A percentile compares a stretch with the other conserved stretches of the same genome.
Conservation (phyloP, 2,888 invertebrate genomes). For the Theristus sp. region DNA sequence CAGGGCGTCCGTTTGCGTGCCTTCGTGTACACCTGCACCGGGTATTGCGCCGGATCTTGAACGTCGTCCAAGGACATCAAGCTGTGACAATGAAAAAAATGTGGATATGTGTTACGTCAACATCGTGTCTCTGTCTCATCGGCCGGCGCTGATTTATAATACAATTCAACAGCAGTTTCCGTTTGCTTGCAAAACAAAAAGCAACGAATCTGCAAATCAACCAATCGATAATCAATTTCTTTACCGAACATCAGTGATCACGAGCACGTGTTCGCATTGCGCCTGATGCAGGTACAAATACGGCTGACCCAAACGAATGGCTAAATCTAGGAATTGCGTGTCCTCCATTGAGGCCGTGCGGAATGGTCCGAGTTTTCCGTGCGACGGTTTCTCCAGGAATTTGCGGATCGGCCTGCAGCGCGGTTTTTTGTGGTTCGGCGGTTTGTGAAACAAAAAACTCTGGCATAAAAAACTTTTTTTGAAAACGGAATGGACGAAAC, state of each 20-base stretch:
- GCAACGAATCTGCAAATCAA: too few relatives aligned
- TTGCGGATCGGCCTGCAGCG: slow-evolving; percentile 37
- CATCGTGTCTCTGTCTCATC: not conserved
- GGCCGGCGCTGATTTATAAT: not conserved
- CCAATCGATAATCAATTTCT: too few relatives aligned
- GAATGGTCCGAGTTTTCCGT: slow-evolving; percentile 36
- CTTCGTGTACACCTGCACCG: slow-evolving; percentile 14
- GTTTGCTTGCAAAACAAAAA: not conserved
- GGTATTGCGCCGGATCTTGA: slow-evolving; percentile 20
- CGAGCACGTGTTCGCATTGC: slow-evolving; percentile 69
- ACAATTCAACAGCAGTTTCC: not conserved
- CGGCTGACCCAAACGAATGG: slow-evolving; percentile 45
- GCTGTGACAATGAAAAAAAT: slow-evolving; percentile 11
- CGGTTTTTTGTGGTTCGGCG: too few relatives aligned
- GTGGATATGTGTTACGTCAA: not conserved
- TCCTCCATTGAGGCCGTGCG: slow-evolving; percentile 41
- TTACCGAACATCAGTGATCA: slow-evolving; percentile 56
- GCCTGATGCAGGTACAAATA: slow-evolving; percentile 77
- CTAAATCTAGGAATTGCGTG: slow-evolving; percentile 38
- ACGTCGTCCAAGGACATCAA: slow-evolving; percentile 20
- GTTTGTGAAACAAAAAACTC: too few relatives aligned
- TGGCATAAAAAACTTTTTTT: too few relatives aligned
- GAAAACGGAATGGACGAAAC: too few relatives aligned
- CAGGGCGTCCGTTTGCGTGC: slow-evolving; percentile 19
- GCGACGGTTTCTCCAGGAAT: slow-evolving; percentile 26